A percentile compares a stretch with the other conserved stretches of the same genome.
Evolutionary conservation across 1,140 invertebrate species (phyloP).

Genomic region (Rhynchophorus ferrugineus): DNA sequence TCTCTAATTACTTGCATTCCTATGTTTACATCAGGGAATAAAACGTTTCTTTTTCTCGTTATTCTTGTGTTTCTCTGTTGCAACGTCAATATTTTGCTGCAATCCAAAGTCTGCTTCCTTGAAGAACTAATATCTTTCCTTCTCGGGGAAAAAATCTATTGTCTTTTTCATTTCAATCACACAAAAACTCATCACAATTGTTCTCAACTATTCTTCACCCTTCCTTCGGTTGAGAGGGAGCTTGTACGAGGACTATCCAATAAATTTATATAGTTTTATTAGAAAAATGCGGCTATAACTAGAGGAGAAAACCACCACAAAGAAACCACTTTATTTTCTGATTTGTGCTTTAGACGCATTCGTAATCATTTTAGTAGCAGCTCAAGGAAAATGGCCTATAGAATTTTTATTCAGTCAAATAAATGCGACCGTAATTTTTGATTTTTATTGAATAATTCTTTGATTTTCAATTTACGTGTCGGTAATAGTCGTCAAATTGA

Average conservation of each 20-base stretch:
- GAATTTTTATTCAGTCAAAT: too few relatives aligned
- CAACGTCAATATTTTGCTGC: too few relatives aligned
- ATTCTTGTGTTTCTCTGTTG: too few relatives aligned
- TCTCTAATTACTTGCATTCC: too few relatives aligned
- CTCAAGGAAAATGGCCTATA: too few relatives aligned
- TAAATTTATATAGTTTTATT: conserved; percentile 12
- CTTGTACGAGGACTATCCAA: conserved; percentile 8
- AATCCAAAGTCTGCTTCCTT: neutral
- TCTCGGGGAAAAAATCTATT: conserved; percentile 12
- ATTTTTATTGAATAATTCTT: too few relatives aligned
- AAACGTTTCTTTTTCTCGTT: too few relatives aligned
- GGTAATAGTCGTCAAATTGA: too few relatives aligned
- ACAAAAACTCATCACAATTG: conserved; percentile 16
- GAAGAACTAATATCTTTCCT: conserved; percentile 13
- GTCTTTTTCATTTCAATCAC: conserved; percentile 19
- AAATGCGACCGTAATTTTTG: too few relatives aligned
- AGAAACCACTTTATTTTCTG: neutral
- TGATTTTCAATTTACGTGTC: too few relatives aligned
- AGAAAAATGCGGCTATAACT: conserved; percentile 9
- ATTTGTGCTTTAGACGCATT: neutral
- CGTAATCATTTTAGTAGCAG: too few relatives aligned
- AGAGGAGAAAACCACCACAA: neutral
- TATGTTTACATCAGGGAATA: too few relatives aligned
- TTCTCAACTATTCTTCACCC: conserved; percentile 16
- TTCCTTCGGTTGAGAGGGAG: conserved; percentile 9